Evolutionary conservation across 2,888 invertebrate species (phyloP), one percentile per base, ranked within the genome.

Genomic region (Cremastobaeus sp.): DNA sequence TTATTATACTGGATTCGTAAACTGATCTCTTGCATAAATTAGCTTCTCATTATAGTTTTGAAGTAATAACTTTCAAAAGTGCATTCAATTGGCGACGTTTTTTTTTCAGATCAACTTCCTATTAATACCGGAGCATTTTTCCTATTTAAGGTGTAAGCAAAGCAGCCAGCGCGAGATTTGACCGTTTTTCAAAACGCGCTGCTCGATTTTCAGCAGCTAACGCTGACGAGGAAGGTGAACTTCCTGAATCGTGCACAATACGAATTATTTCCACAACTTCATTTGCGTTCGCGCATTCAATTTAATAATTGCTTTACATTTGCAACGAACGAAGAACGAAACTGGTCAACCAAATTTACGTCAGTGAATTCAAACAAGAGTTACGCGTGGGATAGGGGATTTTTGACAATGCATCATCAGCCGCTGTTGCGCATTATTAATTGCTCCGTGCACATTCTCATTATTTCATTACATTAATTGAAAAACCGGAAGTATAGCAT

Each of bases 281-380:
- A 72, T 72, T 72, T 66, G 48, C 60, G 34, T 55, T 47, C n/a
- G 35, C 34, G 55, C 48, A 55, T 60, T 62, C 60, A 54, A 60
- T 72, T 66, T 60, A 60, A 66, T 72, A 72, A 72, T 72, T 72
- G 43, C 54, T 41, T 72, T 72, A 66, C 65, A 60, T 48, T 41
- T n/a, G 50, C 60, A 32, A 47, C 54, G 39, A 41, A 57, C 62
- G 64, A 64, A 41, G 54, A 34, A 48, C 65, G 9, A 20, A 15
- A 34, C 50, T 47, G 54, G 34, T 60, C 73, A 65, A 60, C 52
- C 50, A 28, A 60, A 62, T 70, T 70, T 50, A 54, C 69, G 54
- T 54, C 52, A 39, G 41, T 45, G 55, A 64, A 28, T 39, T 39
- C 59, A 50, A 50, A 59, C 52, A 65, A 55, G 47, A 71, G 57